Conservation (phyloP, 2,113 vertebrate genomes). For the Felis catus region DNA sequence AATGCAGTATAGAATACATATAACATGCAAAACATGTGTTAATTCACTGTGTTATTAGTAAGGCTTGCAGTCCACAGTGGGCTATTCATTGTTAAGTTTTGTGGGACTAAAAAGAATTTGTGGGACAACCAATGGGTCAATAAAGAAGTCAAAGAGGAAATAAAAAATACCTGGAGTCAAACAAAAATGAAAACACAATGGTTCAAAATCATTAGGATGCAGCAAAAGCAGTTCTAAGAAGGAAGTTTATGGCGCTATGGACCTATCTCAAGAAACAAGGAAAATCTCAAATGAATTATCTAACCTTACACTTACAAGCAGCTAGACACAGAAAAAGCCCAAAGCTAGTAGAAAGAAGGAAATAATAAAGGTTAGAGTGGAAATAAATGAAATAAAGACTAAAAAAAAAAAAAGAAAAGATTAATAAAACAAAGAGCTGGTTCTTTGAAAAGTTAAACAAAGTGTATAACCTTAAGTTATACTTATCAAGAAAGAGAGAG, state of each 20-base stretch:
- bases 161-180: neutral
- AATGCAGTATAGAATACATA: neutral
- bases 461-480: neutral
- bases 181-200: neutral
- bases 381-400: neutral
- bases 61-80: neutral
- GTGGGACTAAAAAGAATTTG: neutral
- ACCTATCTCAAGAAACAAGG: neutral
- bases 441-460: neutral
- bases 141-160: neutral
- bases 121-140: neutral
- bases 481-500: neutral
- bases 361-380: neutral
- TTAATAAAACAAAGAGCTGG: neutral
- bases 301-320: neutral
- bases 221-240: neutral
- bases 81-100: neutral
- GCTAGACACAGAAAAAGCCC: neutral
- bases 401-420: neutral
- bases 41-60: neutral
- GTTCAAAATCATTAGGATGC: neutral
- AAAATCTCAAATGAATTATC: neutral
- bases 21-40: neutral
- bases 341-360: neutral
- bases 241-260: neutral